Conservation (phyloP, 2,797 vertebrate species). For the Mico argentatus region DNA sequence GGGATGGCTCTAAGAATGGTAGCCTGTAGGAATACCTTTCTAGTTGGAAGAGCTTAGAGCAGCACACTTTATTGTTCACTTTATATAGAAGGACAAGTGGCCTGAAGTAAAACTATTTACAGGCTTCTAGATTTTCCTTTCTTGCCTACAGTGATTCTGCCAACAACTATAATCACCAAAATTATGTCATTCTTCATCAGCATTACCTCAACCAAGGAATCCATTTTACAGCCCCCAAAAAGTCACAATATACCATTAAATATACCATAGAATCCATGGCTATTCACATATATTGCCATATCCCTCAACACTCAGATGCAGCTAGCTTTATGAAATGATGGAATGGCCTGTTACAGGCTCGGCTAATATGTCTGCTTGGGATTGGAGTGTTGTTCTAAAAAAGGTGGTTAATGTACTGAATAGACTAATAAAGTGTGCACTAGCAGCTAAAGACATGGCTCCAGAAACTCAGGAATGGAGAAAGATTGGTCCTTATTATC, state of each 20-base stretch:
- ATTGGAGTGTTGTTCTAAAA: not conserved
- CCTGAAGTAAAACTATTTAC: not conserved
- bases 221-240: not conserved
- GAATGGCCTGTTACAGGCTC: not conserved
- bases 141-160: not conserved
- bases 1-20: not conserved
- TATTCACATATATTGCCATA: not conserved
- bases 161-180: not conserved
- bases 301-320: not conserved
- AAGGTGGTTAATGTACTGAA: not conserved
- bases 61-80: not conserved
- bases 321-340: not conserved
- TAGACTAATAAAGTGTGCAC: not conserved
- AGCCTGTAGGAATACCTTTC: not conserved
- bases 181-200: not conserved
- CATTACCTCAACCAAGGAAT: not conserved
- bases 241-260: not conserved
- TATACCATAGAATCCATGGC: not conserved
- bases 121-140: not conserved
- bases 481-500: not conserved
- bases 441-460: not conserved
- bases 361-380: not conserved
- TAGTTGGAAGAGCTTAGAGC: not conserved
- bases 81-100: not conserved
- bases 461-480: not conserved